Base-by-base conservation (phyloP, 1,140 invertebrate genomes). In the Lamellibrachia luymesi region DNA sequence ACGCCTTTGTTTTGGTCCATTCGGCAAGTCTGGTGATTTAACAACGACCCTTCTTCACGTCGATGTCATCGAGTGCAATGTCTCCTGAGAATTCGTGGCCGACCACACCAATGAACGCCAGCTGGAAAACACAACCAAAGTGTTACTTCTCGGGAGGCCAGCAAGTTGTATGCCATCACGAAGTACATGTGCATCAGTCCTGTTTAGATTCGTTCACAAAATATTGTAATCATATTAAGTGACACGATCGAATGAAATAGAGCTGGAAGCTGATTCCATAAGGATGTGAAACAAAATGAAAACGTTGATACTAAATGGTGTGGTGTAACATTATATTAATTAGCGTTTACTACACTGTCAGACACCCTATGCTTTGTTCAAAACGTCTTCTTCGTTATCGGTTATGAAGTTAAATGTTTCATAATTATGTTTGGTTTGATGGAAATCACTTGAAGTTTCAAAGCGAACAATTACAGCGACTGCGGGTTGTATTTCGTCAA, bases 1-100 rank as follows among this genome's bases (percentile, higher is more conserved):
- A 7, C 6, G 52, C 13, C 6, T 22, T 80, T 17, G 64, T 80
- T 80, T 6, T 80, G 13, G 13, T 10, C 13, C 7, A 6, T 8
- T 17, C 64, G 13, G 17, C 13, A 22, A 22, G 64, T 17, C 2
- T 22, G 13, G 17, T 80, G 64, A 80, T 10, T 22, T 80, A 80
- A 80, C 91, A 91, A n/a, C 91, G 49, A 25, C 91, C 91, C 27
- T 91, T 51, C 49, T 4, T 50, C 10, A 91, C 49, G 17, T 91
- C 91, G 17, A 91, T 50, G 49, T 91, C 27, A 25, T 91, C 91
- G 91, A 91, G 49, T 50, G 91, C 91, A 51, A 91, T 91, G 91
- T 91, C 91, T 13, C 91, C 91, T 50, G 49, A 50, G 91, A 27
- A 91, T 51, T 91, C 91, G 49, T 10, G 49, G 8, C 91, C 91